These are phyloP conservation scores for Carassius auratus DNA, from an alignment of 2,113 vertebrate genomes.

Conservation along the genomic window DNA sequence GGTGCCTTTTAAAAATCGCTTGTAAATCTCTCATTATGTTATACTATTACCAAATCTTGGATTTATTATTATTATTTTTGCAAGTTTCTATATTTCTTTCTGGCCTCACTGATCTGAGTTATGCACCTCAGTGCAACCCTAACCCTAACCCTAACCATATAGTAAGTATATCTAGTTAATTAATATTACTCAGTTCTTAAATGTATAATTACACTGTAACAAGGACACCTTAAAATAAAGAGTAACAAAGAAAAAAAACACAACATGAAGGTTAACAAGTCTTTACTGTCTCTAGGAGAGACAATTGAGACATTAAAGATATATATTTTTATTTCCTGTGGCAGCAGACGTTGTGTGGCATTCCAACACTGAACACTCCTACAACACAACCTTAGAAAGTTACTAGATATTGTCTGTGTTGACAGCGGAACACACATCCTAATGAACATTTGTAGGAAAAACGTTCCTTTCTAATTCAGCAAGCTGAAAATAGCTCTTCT, in stretches of 20 bases:
- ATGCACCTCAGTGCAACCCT: too few relatives aligned
- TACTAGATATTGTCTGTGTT: neutral
- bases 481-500: neutral
- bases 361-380: neutral
- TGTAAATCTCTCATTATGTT: too few relatives aligned
- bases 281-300: neutral
- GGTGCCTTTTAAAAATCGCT: too few relatives aligned
- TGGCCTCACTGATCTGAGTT: too few relatives aligned
- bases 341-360: neutral
- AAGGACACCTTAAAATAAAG: too few relatives aligned
- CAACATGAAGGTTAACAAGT: neutral
- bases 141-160: too few relatives aligned
- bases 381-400: neutral
- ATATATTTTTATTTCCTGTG: neutral
- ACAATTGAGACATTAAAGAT: neutral
- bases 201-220: too few relatives aligned
- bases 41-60: too few relatives aligned
- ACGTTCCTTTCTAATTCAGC: neutral
- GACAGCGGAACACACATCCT: neutral
- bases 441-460: slow-evolving; percentile 21
- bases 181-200: too few relatives aligned
- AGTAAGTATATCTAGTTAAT: too few relatives aligned
- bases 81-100: too few relatives aligned
- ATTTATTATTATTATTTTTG: too few relatives aligned
- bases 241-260: neutral